Conservation (phyloP, 2,888 invertebrate genomes). For the Copidosoma aretas region DNA sequence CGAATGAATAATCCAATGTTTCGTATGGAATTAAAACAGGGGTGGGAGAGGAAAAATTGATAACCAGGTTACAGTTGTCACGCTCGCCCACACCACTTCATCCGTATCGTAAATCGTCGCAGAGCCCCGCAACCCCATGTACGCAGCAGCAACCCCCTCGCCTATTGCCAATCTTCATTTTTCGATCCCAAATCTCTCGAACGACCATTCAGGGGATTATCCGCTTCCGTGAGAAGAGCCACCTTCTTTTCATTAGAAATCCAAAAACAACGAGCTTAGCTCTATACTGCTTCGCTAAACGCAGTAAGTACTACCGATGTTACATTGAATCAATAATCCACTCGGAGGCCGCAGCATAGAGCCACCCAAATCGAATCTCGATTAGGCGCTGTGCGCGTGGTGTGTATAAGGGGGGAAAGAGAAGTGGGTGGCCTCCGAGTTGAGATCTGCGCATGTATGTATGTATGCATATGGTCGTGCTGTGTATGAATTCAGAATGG, state of each 20-base stretch:
- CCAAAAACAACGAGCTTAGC: slow-evolving; percentile 19
- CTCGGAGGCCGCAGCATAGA: slow-evolving; percentile 29
- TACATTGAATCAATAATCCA: slow-evolving; percentile 42
- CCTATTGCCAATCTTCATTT: slow-evolving; percentile 4
- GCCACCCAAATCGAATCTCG: slow-evolving; percentile 40
- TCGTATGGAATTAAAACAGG: too few species aligned
- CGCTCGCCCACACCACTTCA: too few species aligned
- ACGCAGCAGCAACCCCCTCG: slow-evolving; percentile 19
- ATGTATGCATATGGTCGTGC: too few species aligned
- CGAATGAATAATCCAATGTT: too few species aligned
- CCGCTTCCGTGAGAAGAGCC: slow-evolving; percentile 21
- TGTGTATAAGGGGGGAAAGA: not conserved
- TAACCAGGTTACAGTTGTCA: too few species aligned
- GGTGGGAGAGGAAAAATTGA: too few species aligned
- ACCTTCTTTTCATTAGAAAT: slow-evolving; percentile 26
- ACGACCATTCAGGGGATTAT: slow-evolving; percentile 17
- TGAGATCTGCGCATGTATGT: too few species aligned
- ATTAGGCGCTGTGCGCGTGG: slow-evolving; percentile 28
- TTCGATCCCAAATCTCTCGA: not conserved
- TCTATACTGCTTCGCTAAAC: slow-evolving; percentile 8
- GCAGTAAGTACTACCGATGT: slow-evolving; percentile 26
- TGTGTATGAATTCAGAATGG: not conserved
- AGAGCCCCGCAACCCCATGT: slow-evolving; percentile 2
- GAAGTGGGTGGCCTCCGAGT: not conserved
- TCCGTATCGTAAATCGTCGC: too few species aligned